Evolutionary conservation across 2,113 vertebrate genomes (phyloP).

Genomic region (Pithys albifrons): DNA sequence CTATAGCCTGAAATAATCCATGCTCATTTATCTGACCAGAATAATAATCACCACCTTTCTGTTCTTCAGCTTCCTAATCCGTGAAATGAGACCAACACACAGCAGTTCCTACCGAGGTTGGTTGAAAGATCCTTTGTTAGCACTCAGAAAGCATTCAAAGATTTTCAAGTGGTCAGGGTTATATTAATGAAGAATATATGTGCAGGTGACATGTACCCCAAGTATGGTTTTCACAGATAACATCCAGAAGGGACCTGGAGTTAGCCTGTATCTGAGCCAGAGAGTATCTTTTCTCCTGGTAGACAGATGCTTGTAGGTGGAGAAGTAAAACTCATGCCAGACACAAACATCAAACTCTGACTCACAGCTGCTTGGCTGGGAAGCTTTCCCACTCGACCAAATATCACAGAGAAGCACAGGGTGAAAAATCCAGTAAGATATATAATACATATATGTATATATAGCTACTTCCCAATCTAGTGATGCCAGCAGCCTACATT

Average conservation of each 20-base stretch:
- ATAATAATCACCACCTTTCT: not conserved
- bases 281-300: not conserved
- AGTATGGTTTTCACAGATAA: not conserved
- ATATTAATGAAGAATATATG: not conserved
- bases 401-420: not conserved
- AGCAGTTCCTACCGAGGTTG: fast-evolving
- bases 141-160: not conserved
- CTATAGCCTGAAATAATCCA: not conserved
- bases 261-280: not conserved
- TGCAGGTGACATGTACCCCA: not conserved
- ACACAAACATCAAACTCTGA: not conserved
- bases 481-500: fast-evolving
- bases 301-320: not conserved
- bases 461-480: not conserved
- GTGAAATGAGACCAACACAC: not conserved
- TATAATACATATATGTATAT: not conserved
- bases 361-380: not conserved
- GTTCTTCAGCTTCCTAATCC: not conserved
- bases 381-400: not conserved
- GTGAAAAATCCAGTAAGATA: not conserved
- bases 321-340: not conserved
- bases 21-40: fast-evolving
- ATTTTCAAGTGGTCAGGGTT: not conserved
- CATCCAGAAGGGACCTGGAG: not conserved
- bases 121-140: not conserved